Evolutionary conservation across 2,113 vertebrate species (phyloP).

Genomic region (Hucho hucho): DNA sequence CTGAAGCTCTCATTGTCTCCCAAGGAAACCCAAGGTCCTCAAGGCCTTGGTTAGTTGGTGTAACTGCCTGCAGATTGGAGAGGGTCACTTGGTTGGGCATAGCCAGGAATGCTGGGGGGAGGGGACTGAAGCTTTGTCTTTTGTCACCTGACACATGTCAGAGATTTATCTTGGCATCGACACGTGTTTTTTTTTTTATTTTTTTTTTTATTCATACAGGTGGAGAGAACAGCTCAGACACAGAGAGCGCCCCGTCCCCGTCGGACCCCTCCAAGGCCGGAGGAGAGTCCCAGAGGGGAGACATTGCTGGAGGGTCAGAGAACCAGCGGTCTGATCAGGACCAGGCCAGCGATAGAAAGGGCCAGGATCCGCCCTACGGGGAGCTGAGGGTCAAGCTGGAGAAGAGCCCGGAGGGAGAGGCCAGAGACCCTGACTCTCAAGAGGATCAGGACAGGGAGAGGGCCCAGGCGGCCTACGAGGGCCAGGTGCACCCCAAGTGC

Average conservation of each 20-base stretch:
- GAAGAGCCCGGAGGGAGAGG: conserved; percentile 74
- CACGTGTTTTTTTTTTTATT: not conserved
- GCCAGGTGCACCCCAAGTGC: conserved; percentile 79
- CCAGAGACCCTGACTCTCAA: conserved; percentile 57
- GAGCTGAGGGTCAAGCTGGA: conserved; percentile 82
- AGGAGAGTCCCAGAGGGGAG: conserved; percentile 75
- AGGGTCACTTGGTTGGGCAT: not conserved
- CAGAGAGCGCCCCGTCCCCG: conserved; percentile 96
- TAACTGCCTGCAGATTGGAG: conserved; percentile 7
- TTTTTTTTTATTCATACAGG: conserved; percentile 62
- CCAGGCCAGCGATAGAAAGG: conserved; percentile 62
- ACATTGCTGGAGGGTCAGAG: conserved; percentile 54
- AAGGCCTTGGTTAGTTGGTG: conserved; percentile 15
- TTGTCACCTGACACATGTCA: too few relatives aligned
- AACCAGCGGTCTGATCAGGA: conserved; percentile 69
- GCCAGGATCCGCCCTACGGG: conserved; percentile 68
- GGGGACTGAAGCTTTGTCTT: too few relatives aligned
- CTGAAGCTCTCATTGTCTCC: conserved; percentile 12
- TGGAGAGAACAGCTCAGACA: conserved; percentile 97
- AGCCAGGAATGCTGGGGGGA: not conserved
- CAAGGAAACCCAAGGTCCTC: conserved; percentile 31
- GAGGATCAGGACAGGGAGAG: conserved; percentile 66
- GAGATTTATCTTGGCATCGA: not conserved
- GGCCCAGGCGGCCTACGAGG: conserved; percentile 63
- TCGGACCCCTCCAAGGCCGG: conserved; percentile 83